A percentile compares a stretch with the other conserved stretches of the same genome.
Evolutionary conservation across 2,888 invertebrate species (phyloP).

Genomic region (Byasa hedistus): DNA sequence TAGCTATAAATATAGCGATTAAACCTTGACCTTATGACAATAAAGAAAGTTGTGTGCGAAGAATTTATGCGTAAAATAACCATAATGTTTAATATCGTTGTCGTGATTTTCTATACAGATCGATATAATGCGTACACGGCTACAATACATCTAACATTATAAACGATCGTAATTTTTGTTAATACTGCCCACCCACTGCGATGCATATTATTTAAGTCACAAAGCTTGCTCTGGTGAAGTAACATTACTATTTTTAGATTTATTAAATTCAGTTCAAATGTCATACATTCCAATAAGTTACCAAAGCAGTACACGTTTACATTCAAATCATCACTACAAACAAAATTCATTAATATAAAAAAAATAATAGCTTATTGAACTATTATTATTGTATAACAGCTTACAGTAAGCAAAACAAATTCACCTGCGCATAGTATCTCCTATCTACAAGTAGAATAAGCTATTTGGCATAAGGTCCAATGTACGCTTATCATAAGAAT

Average conservation of each 20-base stretch:
- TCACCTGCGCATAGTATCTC: too few species aligned
- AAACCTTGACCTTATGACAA: background rate
- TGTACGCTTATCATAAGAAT: too few species aligned
- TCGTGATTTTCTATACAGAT: slow-evolving; percentile 23
- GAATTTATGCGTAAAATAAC: slow-evolving; percentile 11
- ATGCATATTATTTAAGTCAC: slow-evolving; percentile 17
- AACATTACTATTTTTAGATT: slow-evolving; percentile 52
- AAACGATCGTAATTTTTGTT: slow-evolving; percentile 20
- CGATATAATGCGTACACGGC: slow-evolving; percentile 13
- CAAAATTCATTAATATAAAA: background rate
- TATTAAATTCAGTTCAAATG: slow-evolving; percentile 45
- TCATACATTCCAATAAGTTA: slow-evolving; percentile 31
- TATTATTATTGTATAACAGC: background rate
- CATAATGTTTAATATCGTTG: slow-evolving; percentile 11
- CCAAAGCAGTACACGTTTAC: background rate
- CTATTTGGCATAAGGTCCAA: too few species aligned
- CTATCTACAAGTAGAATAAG: too few species aligned
- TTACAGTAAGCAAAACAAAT: too few species aligned
- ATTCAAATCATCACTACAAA: background rate
- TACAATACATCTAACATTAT: slow-evolving; percentile 18
- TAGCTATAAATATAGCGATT: background rate
- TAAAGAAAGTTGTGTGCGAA: slow-evolving; percentile 1
- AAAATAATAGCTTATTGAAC: background rate
- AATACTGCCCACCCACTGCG: slow-evolving; percentile 27
- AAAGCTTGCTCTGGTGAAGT: slow-evolving; percentile 35